Conservation (phyloP, 2,113 vertebrate species). For the Seriola aureovittata region DNA sequence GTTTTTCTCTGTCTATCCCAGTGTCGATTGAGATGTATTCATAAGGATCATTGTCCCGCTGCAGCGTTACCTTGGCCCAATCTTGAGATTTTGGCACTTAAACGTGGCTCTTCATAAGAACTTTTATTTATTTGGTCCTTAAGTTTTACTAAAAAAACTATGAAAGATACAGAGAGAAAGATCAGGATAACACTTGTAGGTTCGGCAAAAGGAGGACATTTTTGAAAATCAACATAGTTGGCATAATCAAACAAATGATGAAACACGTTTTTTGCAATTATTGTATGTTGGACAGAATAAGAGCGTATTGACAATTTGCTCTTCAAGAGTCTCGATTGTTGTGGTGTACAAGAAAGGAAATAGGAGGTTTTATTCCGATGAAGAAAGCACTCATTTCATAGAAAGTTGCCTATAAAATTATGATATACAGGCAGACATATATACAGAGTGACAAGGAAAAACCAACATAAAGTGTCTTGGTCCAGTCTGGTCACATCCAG, state of each 20-base stretch:
- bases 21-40: neutral
- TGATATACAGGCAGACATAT: too few species aligned
- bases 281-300: too few species aligned
- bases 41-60: neutral
- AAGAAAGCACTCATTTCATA: neutral
- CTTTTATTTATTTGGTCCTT: neutral
- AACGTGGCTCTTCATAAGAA: neutral
- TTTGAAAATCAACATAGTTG: neutral
- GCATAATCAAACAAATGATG: too few species aligned
- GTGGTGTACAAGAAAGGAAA: neutral
- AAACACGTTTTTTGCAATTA: too few species aligned
- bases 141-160: neutral
- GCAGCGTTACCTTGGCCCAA: too few species aligned
- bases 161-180: neutral
- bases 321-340: too few species aligned
- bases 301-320: too few species aligned
- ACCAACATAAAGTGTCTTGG: too few species aligned
- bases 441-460: too few species aligned
- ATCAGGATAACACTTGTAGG: neutral
- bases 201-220: neutral
- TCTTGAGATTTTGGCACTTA: neutral
- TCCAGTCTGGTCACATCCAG: too few species aligned
- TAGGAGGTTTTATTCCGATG: neutral
- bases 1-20: slow-evolving; percentile 6
- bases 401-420: too few species aligned